Evolutionary conservation across 2,888 invertebrate species (phyloP), one percentile per base, ranked within the genome.

Genomic region (Andrena bicolor): DNA sequence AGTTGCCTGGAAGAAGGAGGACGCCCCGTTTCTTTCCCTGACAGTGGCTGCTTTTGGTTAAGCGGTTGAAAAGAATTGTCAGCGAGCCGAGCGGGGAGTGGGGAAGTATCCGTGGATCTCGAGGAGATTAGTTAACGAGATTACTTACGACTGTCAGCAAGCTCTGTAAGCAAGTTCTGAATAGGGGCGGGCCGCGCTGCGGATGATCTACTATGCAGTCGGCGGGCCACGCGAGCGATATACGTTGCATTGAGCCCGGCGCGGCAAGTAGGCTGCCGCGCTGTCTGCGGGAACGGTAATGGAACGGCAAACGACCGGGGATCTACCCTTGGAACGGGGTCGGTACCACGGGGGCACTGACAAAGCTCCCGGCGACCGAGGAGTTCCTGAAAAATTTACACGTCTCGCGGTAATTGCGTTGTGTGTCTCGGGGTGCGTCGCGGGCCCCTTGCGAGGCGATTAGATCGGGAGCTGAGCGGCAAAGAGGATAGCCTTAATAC

Each of bases 271-370:
- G 79, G 73, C 58, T 65, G 73, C 58, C 60, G 69, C 73, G 28
- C 65, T 68, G 81, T 79, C 73, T 61, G 69, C 79, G 73, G 41
- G 70, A 81, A 81, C 82, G 82, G 82, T 82, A 82, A 82, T 82
- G 82, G 80, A 74, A 75, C 74, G 74, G 80, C 80, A 82, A 82
- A 82, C 82, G 74, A 75, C 65, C 65, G 30, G 74, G 66, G 74
- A 79, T 75, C 70, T 73, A 48, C 48, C 61, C 82, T 53, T 30
- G 65, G 71, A 71, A 71, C 61, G 10, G 56, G 56, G 60, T 35
- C 56, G 41, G 41, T 41, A 41, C 41, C 41, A 5, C 41, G 41
- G 41, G 41, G 41, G 16, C 41, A 41, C 56, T 61, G 60, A 80
- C 77, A 23, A 80, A 76, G 48, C 66, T 77, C 10, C 26, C 2